Evolutionary conservation across 2,113 vertebrate species (phyloP).

Genomic region (Anoplopoma fimbria): DNA sequence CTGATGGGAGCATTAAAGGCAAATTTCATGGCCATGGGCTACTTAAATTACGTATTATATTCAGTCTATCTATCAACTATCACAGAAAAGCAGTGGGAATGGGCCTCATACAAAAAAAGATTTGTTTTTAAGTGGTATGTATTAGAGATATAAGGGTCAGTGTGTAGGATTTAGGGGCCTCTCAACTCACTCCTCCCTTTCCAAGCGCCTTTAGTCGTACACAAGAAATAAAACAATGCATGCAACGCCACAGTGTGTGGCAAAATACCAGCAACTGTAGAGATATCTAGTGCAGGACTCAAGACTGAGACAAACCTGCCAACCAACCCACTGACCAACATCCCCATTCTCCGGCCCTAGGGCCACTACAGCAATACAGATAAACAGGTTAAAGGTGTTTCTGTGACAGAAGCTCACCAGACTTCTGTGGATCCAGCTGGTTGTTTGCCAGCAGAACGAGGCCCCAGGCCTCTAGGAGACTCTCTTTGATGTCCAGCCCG

Average conservation of each 20-base stretch:
- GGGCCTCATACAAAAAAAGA: background rate
- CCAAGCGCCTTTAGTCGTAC: background rate
- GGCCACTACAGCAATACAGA: background rate
- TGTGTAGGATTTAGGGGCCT: too few species aligned
- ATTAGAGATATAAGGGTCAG: too few species aligned
- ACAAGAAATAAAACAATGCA: background rate
- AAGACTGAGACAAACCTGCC: background rate
- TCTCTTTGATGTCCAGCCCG: conserved; percentile 86
- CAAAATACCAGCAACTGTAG: background rate
- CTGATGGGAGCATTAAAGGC: background rate
- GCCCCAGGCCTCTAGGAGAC: conserved; percentile 88
- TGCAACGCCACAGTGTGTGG: background rate
- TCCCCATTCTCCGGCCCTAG: background rate
- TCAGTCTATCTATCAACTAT: background rate
- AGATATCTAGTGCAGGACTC: background rate
- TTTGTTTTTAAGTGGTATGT: too few species aligned
- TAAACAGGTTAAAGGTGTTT: too few species aligned
- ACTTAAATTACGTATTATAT: background rate
- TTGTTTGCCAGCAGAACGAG: conserved; percentile 89
- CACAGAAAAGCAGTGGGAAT: background rate
- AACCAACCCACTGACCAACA: background rate
- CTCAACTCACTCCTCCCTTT: background rate
- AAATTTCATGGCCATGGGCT: background rate
- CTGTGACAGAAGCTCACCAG: too few species aligned
- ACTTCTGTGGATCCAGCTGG: conserved; percentile 85